Evolutionary conservation across 2,888 invertebrate species (phyloP).

Genomic region (Nomada ferruginata): DNA sequence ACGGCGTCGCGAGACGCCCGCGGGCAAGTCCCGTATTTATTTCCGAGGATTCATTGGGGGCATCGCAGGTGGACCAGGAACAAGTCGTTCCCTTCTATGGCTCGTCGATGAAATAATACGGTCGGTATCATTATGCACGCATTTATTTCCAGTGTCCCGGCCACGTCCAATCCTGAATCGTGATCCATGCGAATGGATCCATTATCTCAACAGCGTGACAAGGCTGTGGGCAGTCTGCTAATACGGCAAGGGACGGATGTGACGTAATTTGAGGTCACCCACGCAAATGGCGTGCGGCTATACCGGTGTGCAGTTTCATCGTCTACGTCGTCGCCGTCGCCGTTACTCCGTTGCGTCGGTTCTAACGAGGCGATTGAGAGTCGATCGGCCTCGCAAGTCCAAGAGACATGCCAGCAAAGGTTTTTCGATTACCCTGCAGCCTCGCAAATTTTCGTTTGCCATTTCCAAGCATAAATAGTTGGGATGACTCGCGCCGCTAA

Average conservation of each 20-base stretch:
- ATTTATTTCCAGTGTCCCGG: conserved; percentile 81
- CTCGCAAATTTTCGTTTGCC: neutral
- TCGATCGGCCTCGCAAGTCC: neutral
- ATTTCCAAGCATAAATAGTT: neutral
- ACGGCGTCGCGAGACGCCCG: neutral
- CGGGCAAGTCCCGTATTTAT: conserved; percentile 38
- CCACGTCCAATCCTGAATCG: conserved; percentile 80
- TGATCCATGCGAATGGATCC: conserved; percentile 83
- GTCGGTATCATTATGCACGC: conserved; percentile 76
- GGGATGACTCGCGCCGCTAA: neutral
- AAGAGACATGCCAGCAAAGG: neutral
- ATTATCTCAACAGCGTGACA: conserved; percentile 83
- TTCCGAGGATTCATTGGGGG: conserved; percentile 40
- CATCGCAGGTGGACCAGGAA: conserved; percentile 69
- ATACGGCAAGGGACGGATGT: conserved; percentile 82
- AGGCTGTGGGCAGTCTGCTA: conserved; percentile 83
- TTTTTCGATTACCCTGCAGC: too few relatives aligned
- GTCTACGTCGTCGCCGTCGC: conserved; percentile 38
- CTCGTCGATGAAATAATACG: conserved; percentile 71
- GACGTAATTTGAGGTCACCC: conserved; percentile 83
- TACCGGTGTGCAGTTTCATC: conserved; percentile 48
- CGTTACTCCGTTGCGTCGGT: neutral
- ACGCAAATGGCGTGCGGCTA: conserved; percentile 73
- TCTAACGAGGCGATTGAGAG: conserved; percentile 1
- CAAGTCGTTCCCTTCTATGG: conserved; percentile 62